Base-by-base conservation (phyloP, 64 coral and sea anemone species). In the Acropora yongei region DNA sequence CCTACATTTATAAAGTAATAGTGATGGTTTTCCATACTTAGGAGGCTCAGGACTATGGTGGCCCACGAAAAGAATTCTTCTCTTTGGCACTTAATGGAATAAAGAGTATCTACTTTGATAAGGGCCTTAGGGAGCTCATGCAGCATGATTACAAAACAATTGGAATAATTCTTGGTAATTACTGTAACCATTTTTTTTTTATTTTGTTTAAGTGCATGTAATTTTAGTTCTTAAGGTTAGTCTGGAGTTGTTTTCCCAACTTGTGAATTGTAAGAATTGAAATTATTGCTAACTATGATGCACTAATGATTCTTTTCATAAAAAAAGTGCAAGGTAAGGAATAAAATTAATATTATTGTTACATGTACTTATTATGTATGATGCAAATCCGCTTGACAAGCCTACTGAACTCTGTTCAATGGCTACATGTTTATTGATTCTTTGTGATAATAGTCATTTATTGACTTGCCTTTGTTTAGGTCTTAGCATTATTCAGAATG, bases 401-500 rank as follows among this genome's bases (percentile, higher is more conserved):
- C 66, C 66, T 16, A 14, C 4, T 68, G 66, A 68, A 68, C 66
- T 68, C 66, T 68, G 12, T 68, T 16, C 11, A 17, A 68, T 16
- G 17, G 66, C 66, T 68, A 19, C 66, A 68, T 68, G 66, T 68
- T 4, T 55, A 55, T 55, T 55, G 51, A 55, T 1, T 55, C 66
- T 20, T 14, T 68, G n/a, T 14, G n/a, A 19, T 68, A 19, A 68
- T 68, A 68, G 17, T 68, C 66, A 68, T 68, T 68, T 68, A 5
- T 68, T 68, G 66, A 68, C 66, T 14, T 68, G 66, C 66, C 47
- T 91, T 55, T 84, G 17, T 91, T 49, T 72, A 93, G 93, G 87
- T 8, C 85, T 95, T 49, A 95, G 93, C 57, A 95, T 78, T 49
- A 30, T 90, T 20, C 82, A 95, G 6, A 95, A 95, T 90, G 93